Evolutionary conservation across 37 sponge, comb jelly and placozoan genomes (phyloP), one percentile per base, ranked within the genome.

Genomic region (Petrosia ficiformis): DNA sequence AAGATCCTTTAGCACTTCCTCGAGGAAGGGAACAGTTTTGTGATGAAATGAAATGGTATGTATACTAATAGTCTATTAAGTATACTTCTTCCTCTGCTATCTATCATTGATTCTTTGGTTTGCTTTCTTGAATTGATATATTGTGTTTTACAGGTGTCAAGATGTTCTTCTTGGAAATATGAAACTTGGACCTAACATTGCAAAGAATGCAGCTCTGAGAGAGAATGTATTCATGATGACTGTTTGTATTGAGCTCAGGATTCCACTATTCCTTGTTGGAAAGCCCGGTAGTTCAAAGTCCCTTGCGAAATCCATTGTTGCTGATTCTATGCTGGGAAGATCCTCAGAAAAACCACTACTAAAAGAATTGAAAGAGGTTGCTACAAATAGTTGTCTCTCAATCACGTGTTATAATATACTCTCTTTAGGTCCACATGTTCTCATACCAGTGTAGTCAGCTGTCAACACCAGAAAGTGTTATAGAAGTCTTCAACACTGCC

Each of bases 201-300:
- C 95, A 42, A 78, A 77, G 67, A 97, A 97, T 85, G 79, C 83
- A 43, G 98, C 98, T 56, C 86, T 97, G 14, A 86, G 88, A 65
- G 98, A 97, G 76, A 97, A 94, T 87, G 92, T 97, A 19, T 97
- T 97, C 61, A 97, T 97, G 98, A 97, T 97, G 95, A 82, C 86
- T 11, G 86, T 97, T 22, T 97, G 98, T 70, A 86, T 97, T 60
- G 98, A 97, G 39, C 72, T 94, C 40, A 86, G 84, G 60, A 97
- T 97, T 28, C 98, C 98, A 43, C 86, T 97, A 38, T 97, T 97
- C 71, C 77, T 97, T n/a, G 95, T 97, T 25, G 98, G 98, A 21
- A 95, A 97, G 59, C 98, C 98, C 41, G 98, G 98, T 24, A 97
- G 98, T 72, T 95, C 95, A 33, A 97, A 97, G 76, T 91, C 92